Conservation (phyloP, 2,888 invertebrate species). For the Ethmia dodecea region DNA sequence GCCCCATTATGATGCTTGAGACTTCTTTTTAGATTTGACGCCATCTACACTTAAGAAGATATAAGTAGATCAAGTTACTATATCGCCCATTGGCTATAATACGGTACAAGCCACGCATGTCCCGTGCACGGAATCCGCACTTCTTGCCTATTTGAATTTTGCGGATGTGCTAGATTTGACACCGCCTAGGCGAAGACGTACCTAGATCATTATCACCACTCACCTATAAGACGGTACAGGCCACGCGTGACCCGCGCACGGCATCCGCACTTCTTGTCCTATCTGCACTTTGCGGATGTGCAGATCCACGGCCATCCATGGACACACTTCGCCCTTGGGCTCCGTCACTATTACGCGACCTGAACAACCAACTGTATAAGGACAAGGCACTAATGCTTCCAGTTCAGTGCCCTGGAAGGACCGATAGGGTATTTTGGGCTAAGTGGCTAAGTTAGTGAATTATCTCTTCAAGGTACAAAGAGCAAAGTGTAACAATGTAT, state of each 20-base stretch:
- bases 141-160: conserved; percentile 84
- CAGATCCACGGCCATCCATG: conserved; percentile 84
- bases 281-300: conserved; percentile 82
- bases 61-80: too few species aligned
- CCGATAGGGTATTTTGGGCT: too few species aligned
- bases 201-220: conserved; percentile 26
- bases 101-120: conserved; percentile 88
- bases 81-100: conserved; percentile 79
- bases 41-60: neutral
- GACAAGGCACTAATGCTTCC: too few species aligned
- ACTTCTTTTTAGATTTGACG: neutral
- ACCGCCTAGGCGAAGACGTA: neutral
- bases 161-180: conserved; percentile 81
- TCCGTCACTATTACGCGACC: conserved; percentile 85
- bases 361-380: too few species aligned
- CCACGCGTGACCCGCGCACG: conserved; percentile 89
- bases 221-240: conserved; percentile 88
- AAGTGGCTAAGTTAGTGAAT: too few species aligned
- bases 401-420: too few species aligned
- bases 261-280: conserved; percentile 85
- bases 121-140: conserved; percentile 87
- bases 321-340: conserved; percentile 86
- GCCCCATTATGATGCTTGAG: neutral
- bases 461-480: too few species aligned
- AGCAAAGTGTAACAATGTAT: too few species aligned